These are phyloP conservation scores for Beaufortia kweichowensis DNA, from an alignment of 2,113 vertebrate species.

Conservation along the genomic window DNA sequence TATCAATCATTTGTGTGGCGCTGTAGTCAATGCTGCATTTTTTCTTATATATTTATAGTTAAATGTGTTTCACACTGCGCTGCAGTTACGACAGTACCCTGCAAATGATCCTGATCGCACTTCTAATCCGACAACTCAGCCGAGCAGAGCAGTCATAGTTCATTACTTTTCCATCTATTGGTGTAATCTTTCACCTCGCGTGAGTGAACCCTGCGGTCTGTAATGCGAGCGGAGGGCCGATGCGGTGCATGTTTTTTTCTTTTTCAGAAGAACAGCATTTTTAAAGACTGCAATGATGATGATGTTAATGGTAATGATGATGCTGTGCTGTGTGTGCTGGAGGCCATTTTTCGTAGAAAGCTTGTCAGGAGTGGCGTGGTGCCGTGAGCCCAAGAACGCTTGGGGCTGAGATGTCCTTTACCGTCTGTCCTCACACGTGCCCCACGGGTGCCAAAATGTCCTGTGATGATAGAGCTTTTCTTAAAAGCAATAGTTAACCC, in stretches of 20 bases:
- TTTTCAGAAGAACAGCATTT: conserved; percentile 8
- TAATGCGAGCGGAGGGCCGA: not conserved
- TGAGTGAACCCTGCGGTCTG: conserved; percentile 21
- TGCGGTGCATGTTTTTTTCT: not conserved
- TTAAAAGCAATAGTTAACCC: too few relatives aligned
- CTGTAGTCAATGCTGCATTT: not conserved
- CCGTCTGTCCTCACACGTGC: conserved; percentile 50
- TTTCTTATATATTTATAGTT: not conserved
- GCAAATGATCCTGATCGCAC: conserved; percentile 38
- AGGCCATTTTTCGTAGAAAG: conserved; percentile 33
- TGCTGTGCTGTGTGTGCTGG: conserved; percentile 13
- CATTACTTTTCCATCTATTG: conserved; percentile 40
- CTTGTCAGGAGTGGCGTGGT: conserved; percentile 55
- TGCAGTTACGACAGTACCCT: conserved; percentile 17
- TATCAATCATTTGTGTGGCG: not conserved
- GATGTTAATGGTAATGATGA: not conserved
- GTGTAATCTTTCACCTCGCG: conserved; percentile 33
- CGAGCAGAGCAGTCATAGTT: conserved; percentile 26
- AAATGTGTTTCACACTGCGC: conserved; percentile 14
- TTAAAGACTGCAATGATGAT: not conserved
- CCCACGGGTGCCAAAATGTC: not conserved
- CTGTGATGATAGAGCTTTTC: not conserved
- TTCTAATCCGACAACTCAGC: conserved; percentile 41
- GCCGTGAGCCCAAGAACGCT: conserved; percentile 64
- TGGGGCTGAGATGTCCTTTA: conserved; percentile 64